A percentile compares a stretch with the other conserved stretches of the same genome.
These are phyloP conservation scores for Melanerpes formicivorus DNA, from an alignment of 2,113 vertebrate genomes.

Conservation along the genomic window DNA sequence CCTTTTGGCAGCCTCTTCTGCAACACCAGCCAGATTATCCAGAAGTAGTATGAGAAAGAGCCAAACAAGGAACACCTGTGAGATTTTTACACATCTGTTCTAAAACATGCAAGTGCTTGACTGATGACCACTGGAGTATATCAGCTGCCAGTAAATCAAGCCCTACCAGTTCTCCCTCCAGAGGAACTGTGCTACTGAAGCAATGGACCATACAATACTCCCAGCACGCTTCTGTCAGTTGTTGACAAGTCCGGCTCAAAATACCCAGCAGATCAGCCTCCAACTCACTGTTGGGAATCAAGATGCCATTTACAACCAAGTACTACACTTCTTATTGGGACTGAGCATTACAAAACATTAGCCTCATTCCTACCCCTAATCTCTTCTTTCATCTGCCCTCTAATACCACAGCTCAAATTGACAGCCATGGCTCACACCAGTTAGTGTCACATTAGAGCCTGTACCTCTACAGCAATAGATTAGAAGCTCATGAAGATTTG, in stretches of 20 bases:
- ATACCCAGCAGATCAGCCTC: background rate
- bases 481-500: background rate
- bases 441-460: background rate
- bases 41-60: background rate
- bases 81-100: background rate
- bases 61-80: background rate
- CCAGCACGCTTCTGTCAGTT: background rate
- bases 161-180: background rate
- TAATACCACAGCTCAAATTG: background rate
- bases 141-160: too few species aligned
- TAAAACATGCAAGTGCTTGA: background rate
- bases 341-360: background rate
- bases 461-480: background rate
- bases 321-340: background rate
- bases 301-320: background rate
- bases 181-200: background rate
- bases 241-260: background rate
- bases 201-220: background rate
- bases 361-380: background rate
- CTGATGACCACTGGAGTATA: background rate
- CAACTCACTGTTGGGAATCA: fast-evolving
- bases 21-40: background rate
- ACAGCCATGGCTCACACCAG: fast-evolving
- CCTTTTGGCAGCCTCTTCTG: background rate
- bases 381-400: background rate